Base-by-base conservation (phyloP, 2,888 invertebrate genomes). In the Epinotia brunnichana region DNA sequence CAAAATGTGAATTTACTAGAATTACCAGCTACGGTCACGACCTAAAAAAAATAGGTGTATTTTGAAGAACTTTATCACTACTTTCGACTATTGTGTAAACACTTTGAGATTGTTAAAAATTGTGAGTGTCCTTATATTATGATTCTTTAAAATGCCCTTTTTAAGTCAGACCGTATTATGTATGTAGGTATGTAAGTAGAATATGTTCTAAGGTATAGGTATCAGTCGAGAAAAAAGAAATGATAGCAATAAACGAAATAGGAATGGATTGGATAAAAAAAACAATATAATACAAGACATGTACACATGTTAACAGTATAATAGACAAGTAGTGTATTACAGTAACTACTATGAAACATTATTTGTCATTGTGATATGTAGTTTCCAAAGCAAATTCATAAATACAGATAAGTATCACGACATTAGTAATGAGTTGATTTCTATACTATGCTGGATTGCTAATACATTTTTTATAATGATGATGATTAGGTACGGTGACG, bases 361-460 rank as follows among this genome's bases (percentile, higher is more conserved):
- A 91, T 91, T 91, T 92, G 91, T 92, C 91, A 82, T 81, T 80
- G 81, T 92, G 92, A 92, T 92, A 92, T 92, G 92, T 91, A 83
- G 72, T 75, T 78, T 75, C 83, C 78, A 78, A 88, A 89, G 85
- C 86, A 83, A 82, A 78, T 78, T 79, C 56, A 75, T 74, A 76
- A 73, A 77, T 59, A 68, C 66, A 59, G 59, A 60, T 54, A n/a
- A n/a, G n/a, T n/a, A 62, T 44, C 21, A 62, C 41, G 24, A 48
- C 10, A 17, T 62, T 1, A 35, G 35, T 35, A 56, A 63, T 13
- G 54, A 57, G 80, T 74, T 64, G 57, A 21, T 59, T 51, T 11
- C 7, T 48, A 44, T 54, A 54, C 41, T 54, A 54, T 19, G 56
- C 67, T 56, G 67, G 72, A 72, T 61, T 62, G 72, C 61, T 51